Evolutionary conservation across 2,888 invertebrate genomes (phyloP), one percentile per base, ranked within the genome.

Genomic region (Muscina levida): DNA sequence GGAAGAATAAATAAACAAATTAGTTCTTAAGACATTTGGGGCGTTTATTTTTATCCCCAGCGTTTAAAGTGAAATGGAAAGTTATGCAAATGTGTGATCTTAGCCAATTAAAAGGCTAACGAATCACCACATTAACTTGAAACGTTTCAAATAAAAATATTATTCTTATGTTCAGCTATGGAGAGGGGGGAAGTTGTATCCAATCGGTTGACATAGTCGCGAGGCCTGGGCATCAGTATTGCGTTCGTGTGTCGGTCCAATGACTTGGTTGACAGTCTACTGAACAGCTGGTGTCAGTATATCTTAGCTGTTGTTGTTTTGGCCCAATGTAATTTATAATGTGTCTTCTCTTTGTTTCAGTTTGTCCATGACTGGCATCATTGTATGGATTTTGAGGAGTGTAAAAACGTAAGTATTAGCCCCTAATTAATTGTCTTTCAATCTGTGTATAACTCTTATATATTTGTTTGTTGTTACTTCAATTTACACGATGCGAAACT

Each of bases 331-430:
- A 39, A 62, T 62, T 62, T 31, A 75, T 48, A n/a, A 51, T n/a
- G 48, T 68, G 31, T 73, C 19, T 42, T 56, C 65, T 31, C 68
- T 79, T 70, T 82, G 44, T 88, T 89, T 15, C 88, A 89, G 89
- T 89, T 89, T 82, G 87, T 89, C 71, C 87, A 88, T 85, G 89
- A 89, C 86, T 89, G 89, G 89, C 90, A 89, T 86, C 88, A 89
- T 82, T 89, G 89, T 83, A 89, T 88, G 89, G 89, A 89, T 84
- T 90, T 88, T 82, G 88, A 87, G 82, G 90, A 89, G 84, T 89
- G 90, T 84, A 89, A 88, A 87, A 89, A 87, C 84, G 89, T 89
- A 88, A 90, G 90, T 90, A 75, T 68, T 51, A n/a, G 11, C 1
- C 22, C 62, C 1, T 22, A 19, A 42, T 42, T 39, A 37, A n/a